A percentile compares a stretch with the other conserved stretches of the same genome.
Conservation (phyloP, 2,888 invertebrate genomes). For the Boloria selene region DNA sequence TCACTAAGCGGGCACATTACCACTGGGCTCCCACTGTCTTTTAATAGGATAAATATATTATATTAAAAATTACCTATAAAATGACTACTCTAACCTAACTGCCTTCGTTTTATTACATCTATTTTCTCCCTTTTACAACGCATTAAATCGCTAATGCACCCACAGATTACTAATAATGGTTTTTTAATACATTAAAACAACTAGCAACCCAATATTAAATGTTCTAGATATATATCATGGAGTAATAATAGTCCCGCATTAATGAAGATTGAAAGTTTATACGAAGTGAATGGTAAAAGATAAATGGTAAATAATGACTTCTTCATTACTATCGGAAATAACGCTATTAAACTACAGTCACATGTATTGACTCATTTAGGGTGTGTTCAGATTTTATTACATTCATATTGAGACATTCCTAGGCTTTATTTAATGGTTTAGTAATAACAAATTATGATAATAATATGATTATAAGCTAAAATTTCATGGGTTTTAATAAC, state of each 20-base stretch:
- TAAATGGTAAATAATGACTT: constrained; percentile 48
- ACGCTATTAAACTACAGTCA: constrained; percentile 41
- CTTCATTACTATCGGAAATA: constrained; percentile 46
- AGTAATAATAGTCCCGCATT: constrained; percentile 36
- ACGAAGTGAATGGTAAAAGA: constrained; percentile 37
- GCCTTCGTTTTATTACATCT: constrained; percentile 11
- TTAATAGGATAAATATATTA: too few species aligned
- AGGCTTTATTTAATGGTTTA: too few species aligned
- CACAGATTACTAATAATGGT: constrained; percentile 34
- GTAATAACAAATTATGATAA: too few species aligned
- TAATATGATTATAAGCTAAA: too few species aligned
- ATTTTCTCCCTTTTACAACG: constrained; percentile 7
- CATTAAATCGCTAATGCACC: constrained; percentile 23
- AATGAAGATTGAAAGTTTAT: constrained; percentile 40
- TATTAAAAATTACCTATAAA: neutral
- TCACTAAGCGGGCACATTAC: too few species aligned
- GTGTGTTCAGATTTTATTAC: constrained; percentile 6
- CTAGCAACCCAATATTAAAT: neutral
- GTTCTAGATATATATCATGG: constrained; percentile 21
- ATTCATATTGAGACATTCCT: too few species aligned
- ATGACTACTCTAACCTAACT: neutral
- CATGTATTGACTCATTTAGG: constrained; percentile 39
- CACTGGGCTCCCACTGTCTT: too few species aligned
- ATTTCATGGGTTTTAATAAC: too few species aligned
- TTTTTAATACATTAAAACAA: constrained; percentile 35